phyloP scores from a whole-genome alignment of 2,888 invertebrate genomes.

The Napeogenes sylphis region DNA sequence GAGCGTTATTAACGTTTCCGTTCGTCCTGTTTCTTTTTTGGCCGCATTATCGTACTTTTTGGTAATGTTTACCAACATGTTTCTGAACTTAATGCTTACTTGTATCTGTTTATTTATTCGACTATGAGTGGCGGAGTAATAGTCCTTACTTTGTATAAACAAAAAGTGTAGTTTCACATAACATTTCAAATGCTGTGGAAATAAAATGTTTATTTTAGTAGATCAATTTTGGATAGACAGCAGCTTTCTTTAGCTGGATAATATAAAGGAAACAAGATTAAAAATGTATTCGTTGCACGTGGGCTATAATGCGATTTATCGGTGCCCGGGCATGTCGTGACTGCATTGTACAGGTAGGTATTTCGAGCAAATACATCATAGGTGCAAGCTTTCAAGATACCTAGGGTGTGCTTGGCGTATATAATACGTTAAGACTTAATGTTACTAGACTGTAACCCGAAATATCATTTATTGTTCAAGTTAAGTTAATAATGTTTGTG shows the following conservation, averaged over 20 bases:
- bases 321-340: conserved; percentile 69
- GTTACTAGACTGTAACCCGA: conserved; percentile 12
- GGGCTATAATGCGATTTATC: conserved; percentile 75
- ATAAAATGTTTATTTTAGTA: conserved; percentile 4
- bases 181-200: too few species aligned
- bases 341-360: conserved; percentile 54
- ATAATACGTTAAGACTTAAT: conserved; percentile 19
- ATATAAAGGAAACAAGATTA: conserved; percentile 75
- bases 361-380: conserved; percentile 54
- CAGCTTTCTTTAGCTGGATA: conserved; percentile 60
- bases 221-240: conserved; percentile 27
- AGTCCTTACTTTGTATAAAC: conserved; percentile 8
- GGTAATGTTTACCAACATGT: conserved; percentile 27
- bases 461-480: conserved; percentile 11
- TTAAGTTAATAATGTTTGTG: not conserved
- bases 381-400: conserved; percentile 45
- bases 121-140: conserved; percentile 10
- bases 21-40: conserved; percentile 62
- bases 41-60: conserved; percentile 43
- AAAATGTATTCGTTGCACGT: conserved; percentile 75
- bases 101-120: conserved; percentile 13
- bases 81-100: conserved; percentile 18
- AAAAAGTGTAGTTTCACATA: too few species aligned
- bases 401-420: conserved; percentile 23
- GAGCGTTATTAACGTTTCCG: conserved; percentile 66